Evolutionary conservation across 2,113 vertebrate genomes (phyloP).

Genomic region (Chloropsis hardwickii): DNA sequence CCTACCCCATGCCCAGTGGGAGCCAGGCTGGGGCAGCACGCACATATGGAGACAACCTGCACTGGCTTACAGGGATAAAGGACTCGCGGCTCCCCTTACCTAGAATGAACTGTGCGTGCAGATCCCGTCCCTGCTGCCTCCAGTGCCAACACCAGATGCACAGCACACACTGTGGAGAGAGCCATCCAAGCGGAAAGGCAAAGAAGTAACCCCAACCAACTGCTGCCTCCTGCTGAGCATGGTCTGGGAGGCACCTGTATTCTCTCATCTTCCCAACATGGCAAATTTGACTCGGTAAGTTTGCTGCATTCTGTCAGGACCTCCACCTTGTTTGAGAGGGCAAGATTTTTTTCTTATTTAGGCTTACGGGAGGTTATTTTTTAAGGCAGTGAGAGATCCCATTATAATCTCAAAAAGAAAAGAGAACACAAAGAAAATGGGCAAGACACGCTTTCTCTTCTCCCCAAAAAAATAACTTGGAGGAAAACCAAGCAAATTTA

Average conservation of each 20-base stretch:
- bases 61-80: background rate
- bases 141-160: background rate
- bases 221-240: background rate
- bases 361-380: background rate
- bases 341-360: background rate
- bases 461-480: background rate
- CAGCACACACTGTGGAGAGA: background rate
- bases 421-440: background rate
- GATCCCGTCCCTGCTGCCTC: background rate
- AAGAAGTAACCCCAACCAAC: background rate
- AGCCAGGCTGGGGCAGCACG: background rate
- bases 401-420: background rate
- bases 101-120: background rate
- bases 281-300: background rate
- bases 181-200: background rate
- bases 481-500: background rate
- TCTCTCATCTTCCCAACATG: background rate
- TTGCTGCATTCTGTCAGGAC: background rate
- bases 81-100: background rate
- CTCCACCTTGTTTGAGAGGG: background rate
- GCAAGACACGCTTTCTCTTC: background rate
- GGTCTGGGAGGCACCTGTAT: background rate
- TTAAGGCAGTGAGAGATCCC: background rate
- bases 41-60: background rate
- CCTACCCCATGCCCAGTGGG: accelerated